Base-by-base conservation (phyloP, 2,888 invertebrate species). In the Stratiomys singularior region DNA sequence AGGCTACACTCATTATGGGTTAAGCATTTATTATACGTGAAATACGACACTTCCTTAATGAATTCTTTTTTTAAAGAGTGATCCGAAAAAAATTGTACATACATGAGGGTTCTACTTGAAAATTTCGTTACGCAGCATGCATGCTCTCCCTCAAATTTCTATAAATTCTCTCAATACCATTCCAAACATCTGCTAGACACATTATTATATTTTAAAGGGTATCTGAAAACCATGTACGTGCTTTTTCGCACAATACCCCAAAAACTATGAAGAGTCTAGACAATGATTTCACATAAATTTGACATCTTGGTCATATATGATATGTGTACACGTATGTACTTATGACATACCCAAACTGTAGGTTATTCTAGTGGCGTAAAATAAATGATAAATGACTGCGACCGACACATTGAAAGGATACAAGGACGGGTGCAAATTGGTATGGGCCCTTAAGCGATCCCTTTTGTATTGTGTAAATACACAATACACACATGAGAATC, bases 371-470 rank as follows among this genome's bases (percentile, higher is more conserved):
- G 37, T 37, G 37, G 37, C 37, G 21, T 18, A 37, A 37, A 30
- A n/a, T 21, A 66, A 66, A 66, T 66, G 66, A 66, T 66, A 66
- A 66, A 66, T 66, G 66, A 66, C 66, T 66, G n/a, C 37, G 4
- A 11, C 66, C 30, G 66, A 18, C 27, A 18, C 37, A 66, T 66
- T 37, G 66, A 52, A 52, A 52, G 52, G 52, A 66, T 66, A 28
- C 25, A 25, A 60, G 28, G 66, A 66, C 28, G 66, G 66, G 66
- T 66, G 66, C 66, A 66, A 66, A 66, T 66, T 66, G 66, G 66
- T 0, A 66, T 66, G 66, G 66, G 30, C 66, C 37, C 37, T 5
- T 37, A 15, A 15, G n/a, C 15, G 4, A 13, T n/a, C 18, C 52
- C 52, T n/a, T 52, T 52, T 52, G 4, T 52, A 52, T n/a, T 52